Percentiles rank a stretch among this genome's conserved stretches.
Evolutionary conservation across 2,797 vertebrate species (phyloP).

Genomic region (Phylloscopus collybita): DNA sequence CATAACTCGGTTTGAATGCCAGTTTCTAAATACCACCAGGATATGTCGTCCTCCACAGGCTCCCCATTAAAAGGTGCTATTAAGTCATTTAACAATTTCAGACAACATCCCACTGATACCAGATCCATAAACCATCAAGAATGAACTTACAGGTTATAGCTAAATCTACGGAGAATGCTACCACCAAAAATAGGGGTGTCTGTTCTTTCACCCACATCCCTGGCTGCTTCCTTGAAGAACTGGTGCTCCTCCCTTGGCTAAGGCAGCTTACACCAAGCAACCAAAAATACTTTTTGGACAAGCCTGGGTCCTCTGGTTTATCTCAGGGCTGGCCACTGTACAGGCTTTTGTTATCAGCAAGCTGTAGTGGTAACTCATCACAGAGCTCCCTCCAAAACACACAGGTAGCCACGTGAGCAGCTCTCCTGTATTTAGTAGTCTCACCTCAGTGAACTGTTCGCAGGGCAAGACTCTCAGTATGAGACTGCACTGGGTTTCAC

Average conservation of each 20-base stretch:
- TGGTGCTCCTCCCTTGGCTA: neutral
- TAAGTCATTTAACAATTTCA: neutral
- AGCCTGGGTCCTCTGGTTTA: neutral
- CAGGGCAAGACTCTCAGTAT: neutral
- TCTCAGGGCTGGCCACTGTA: rapidly evolving
- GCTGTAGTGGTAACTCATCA: neutral
- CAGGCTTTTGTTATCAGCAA: rapidly evolving
- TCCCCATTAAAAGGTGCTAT: neutral
- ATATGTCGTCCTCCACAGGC: neutral
- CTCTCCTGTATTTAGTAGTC: neutral
- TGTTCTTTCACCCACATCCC: neutral
- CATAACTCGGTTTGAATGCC: neutral
- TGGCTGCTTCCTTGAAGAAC: neutral
- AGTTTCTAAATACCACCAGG: neutral
- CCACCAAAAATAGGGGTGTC: neutral
- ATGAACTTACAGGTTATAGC: neutral
- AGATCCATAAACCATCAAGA: neutral
- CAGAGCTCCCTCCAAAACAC: neutral
- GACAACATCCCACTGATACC: neutral
- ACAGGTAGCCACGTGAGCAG: rapidly evolving
- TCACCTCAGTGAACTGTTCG: neutral
- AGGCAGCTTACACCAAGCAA: neutral
- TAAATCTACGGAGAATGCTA: neutral
- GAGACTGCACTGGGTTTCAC: neutral
- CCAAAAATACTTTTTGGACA: neutral